phyloP scores from a whole-genome alignment of 1,140 invertebrate species.

The Mercenaria mercenaria region DNA sequence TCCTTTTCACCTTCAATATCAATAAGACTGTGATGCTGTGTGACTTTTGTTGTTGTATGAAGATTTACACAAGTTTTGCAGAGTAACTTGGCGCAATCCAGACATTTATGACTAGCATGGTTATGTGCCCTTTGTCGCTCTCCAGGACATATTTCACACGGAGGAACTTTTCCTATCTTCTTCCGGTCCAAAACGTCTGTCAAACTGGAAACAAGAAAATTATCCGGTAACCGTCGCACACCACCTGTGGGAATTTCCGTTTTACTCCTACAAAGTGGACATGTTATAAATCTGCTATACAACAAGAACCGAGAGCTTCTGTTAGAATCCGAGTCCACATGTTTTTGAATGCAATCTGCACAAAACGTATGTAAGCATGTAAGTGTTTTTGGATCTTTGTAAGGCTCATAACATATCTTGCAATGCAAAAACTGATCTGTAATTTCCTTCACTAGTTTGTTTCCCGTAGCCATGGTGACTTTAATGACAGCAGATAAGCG shows the following conservation, averaged over 20 bases:
- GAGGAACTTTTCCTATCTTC: constrained; percentile 75
- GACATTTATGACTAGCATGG: constrained; percentile 84
- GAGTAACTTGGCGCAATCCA: constrained; percentile 85
- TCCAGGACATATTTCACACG: constrained; percentile 85
- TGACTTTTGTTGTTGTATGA: constrained; percentile 85
- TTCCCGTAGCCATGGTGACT: constrained; percentile 78
- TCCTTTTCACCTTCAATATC: constrained; percentile 86
- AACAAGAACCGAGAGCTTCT: constrained; percentile 76
- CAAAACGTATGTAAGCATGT: constrained; percentile 97
- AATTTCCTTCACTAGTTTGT: constrained; percentile 85
- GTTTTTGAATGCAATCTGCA: constrained; percentile 90
- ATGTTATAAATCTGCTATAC: constrained; percentile 82
- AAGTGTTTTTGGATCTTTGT: constrained; percentile 91
- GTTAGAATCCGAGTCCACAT: constrained; percentile 80
- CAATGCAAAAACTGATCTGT: constrained; percentile 86
- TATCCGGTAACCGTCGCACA: constrained; percentile 84
- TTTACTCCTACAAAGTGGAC: constrained; percentile 85
- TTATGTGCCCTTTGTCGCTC: constrained; percentile 71
- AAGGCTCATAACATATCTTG: constrained; percentile 86
- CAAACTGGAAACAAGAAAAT: constrained; percentile 85
- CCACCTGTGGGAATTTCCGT: constrained; percentile 85
- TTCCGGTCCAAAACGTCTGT: constrained; percentile 82
- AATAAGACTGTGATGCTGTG: constrained; percentile 84
- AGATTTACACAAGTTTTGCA: constrained; percentile 84
- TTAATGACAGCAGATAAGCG: background rate